Percentiles rank a stretch among this genome's conserved stretches.
These are phyloP conservation scores for Orchesella flavescens DNA, from an alignment of 2,888 invertebrate species.

Conservation along the genomic window DNA sequence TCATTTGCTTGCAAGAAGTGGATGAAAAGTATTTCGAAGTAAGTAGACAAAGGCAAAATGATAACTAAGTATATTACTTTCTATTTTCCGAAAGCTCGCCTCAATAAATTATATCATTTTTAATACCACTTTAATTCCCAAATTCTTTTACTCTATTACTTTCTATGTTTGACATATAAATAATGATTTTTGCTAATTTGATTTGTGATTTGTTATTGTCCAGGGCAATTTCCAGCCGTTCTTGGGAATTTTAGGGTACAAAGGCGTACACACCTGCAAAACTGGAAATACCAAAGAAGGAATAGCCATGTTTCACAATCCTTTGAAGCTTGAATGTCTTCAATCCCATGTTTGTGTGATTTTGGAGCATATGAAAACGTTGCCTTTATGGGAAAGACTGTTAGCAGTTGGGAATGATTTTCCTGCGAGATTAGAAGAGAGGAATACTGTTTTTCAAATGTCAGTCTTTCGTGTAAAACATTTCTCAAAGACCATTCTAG, in stretches of 20 bases:
- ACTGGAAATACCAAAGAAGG: constrained; percentile 86
- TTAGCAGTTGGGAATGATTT: constrained; percentile 18
- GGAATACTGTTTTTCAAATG: constrained; percentile 69
- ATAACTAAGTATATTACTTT: no score
- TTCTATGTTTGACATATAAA: no score
- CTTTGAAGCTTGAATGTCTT: constrained; percentile 78
- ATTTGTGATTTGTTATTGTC: no score
- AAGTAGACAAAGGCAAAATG: neutral
- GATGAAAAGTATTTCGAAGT: constrained; percentile 84
- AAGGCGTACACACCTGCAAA: constrained; percentile 82
- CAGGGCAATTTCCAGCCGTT: constrained; percentile 67
- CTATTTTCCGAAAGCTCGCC: no score
- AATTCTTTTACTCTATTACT: no score
- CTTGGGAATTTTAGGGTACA: constrained; percentile 41
- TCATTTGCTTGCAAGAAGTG: constrained; percentile 94
- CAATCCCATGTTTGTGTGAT: constrained; percentile 53
- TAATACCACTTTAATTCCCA: no score
- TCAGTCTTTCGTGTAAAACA: constrained; percentile 56
- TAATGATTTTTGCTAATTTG: no score
- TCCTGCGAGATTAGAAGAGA: constrained; percentile 51
- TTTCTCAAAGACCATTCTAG: constrained; percentile 43
- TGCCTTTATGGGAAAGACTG: constrained; percentile 60
- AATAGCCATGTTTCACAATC: constrained; percentile 84
- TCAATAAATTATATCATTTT: no score
- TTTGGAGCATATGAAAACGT: constrained; percentile 62